These are phyloP conservation scores for Rousettus madagascariensis DNA, from an alignment of 2,797 vertebrate species.

Conservation along the genomic window DNA sequence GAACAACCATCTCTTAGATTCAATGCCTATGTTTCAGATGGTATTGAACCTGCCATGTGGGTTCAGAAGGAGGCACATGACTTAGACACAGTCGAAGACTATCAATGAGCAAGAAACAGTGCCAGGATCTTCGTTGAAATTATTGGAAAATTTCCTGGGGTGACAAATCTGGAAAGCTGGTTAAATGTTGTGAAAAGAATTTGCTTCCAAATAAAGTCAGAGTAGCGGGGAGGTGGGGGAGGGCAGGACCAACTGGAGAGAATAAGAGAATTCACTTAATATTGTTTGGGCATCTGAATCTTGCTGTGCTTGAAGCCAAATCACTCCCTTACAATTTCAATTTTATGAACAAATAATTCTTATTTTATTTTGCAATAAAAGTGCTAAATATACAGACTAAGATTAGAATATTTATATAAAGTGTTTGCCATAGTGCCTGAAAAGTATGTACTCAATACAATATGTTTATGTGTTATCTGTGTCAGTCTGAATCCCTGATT, in stretches of 20 bases:
- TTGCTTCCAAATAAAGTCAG: not conserved
- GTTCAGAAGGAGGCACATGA: not conserved
- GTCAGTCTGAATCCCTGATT: not conserved
- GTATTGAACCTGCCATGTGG: not conserved
- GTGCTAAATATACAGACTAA: not conserved
- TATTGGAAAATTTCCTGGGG: not conserved
- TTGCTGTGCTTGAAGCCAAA: not conserved
- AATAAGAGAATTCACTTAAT: not conserved
- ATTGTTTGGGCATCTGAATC: not conserved
- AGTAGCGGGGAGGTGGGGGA: not conserved
- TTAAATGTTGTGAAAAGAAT: not conserved
- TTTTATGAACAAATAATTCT: not conserved
- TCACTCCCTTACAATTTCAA: not conserved
- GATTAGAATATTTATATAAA: not conserved
- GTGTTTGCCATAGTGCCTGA: not conserved
- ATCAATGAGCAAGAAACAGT: fast-evolving
- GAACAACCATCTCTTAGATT: not conserved
- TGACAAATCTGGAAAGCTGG: not conserved
- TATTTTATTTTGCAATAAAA: not conserved
- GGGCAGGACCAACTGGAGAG: not conserved
- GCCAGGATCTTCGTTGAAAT: not conserved
- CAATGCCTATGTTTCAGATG: not conserved
- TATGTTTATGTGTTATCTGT: not conserved
- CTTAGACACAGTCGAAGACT: not conserved
- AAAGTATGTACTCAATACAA: not conserved